Evolutionary conservation across 2,797 vertebrate genomes (phyloP).

Genomic region (Typhlichthys subterraneus): DNA sequence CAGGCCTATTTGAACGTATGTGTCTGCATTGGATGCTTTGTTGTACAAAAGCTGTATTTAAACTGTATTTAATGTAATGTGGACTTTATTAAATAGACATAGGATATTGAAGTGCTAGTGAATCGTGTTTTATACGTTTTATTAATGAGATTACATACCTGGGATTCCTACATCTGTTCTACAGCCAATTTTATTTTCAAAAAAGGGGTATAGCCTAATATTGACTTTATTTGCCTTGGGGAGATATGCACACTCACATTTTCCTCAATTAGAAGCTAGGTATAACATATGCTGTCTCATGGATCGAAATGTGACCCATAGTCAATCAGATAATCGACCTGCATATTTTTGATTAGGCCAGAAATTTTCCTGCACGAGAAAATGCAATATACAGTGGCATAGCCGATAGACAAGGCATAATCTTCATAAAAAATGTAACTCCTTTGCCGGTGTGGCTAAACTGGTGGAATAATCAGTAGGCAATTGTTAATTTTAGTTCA

Average conservation of each 20-base stretch:
- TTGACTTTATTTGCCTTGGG: slow-evolving; percentile 8
- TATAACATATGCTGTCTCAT: slow-evolving; percentile 10
- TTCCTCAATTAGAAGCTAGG: slow-evolving; percentile 9
- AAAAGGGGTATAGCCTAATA: neutral
- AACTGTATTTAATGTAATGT: too few species aligned
- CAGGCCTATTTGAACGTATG: neutral
- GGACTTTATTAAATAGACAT: neutral
- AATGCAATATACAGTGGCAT: too few species aligned
- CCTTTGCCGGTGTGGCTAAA: slow-evolving; percentile 14
- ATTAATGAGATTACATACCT: neutral
- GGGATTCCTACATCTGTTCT: slow-evolving; percentile 13
- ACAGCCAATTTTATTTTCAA: neutral
- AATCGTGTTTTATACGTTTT: too few species aligned
- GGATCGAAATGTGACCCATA: slow-evolving; percentile 50
- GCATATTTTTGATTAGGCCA: slow-evolving; percentile 13
- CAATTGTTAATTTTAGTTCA: slow-evolving; percentile 42
- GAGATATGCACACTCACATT: slow-evolving; percentile 16
- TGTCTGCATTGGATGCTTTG: too few species aligned
- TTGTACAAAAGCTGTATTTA: too few species aligned
- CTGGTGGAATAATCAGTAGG: neutral
- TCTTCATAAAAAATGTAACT: neutral
- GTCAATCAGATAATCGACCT: slow-evolving; percentile 25
- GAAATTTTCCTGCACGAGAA: neutral
- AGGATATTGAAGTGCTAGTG: too few species aligned
- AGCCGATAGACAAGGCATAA: too few species aligned